phyloP scores from a whole-genome alignment of 2,113 vertebrate species.

The Caranx ignobilis region DNA sequence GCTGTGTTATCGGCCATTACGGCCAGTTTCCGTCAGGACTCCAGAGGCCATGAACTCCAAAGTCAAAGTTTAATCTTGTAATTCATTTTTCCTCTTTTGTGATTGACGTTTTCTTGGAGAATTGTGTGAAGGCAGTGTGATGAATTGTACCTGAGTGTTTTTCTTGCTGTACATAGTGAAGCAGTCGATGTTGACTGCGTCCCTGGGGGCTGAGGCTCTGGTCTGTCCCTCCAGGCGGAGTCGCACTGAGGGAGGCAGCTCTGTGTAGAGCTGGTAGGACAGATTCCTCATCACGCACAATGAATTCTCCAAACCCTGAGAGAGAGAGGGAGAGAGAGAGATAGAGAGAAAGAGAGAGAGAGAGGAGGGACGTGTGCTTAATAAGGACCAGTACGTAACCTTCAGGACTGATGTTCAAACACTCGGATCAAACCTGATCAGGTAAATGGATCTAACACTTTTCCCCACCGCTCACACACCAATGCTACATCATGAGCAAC shows the following conservation, averaged over 20 bases:
- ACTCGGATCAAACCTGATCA: too few relatives aligned
- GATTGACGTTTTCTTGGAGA: too few relatives aligned
- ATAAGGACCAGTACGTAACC: too few relatives aligned
- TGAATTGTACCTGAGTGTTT: slow-evolving; percentile 83
- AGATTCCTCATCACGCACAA: slow-evolving; percentile 95
- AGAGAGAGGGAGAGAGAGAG: not conserved
- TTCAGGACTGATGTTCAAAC: too few relatives aligned
- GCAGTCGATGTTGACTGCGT: slow-evolving; percentile 89
- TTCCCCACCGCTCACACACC: too few relatives aligned
- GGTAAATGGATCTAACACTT: too few relatives aligned
- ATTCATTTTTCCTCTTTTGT: too few relatives aligned
- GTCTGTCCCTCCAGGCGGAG: slow-evolving; percentile 90
- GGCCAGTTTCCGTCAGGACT: not conserved
- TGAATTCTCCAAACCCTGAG: slow-evolving; percentile 93
- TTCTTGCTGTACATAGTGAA: slow-evolving; percentile 92
- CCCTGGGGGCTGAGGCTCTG: slow-evolving; percentile 65
- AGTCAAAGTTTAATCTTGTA: not conserved
- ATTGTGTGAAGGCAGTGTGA: not conserved
- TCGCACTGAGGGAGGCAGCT: slow-evolving; percentile 90
- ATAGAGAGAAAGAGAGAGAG: too few relatives aligned
- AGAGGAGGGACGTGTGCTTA: too few relatives aligned
- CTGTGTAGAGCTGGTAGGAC: slow-evolving; percentile 94
- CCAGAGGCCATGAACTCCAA: not conserved
- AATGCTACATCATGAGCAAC: too few relatives aligned
- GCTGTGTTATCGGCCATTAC: not conserved